Conservation (phyloP, 37 sponge, comb jelly and placozoan species). For the Halichondria panicea region DNA sequence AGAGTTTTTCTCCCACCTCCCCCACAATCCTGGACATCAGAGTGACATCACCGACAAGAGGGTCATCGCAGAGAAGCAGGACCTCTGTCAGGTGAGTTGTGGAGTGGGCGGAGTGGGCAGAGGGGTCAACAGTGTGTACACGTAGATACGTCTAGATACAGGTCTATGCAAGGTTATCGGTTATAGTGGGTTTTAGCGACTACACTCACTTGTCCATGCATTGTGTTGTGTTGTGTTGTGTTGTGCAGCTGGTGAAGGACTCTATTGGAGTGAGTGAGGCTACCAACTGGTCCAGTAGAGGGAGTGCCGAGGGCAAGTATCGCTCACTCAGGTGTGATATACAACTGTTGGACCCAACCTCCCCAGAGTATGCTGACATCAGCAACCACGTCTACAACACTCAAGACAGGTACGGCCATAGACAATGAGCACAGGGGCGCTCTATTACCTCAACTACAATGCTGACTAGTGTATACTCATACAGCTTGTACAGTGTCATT, state of each 20-base stretch:
- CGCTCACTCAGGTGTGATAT: slow-evolving; percentile 86
- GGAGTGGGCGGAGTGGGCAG: not conserved
- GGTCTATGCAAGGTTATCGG: too few relatives aligned
- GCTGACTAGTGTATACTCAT: not conserved
- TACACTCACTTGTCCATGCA: not conserved
- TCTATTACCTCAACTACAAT: not conserved
- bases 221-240: not conserved
- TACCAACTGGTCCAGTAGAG: slow-evolving; percentile 82
- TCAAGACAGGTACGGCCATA: slow-evolving; percentile 51
- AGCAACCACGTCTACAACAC: slow-evolving; percentile 54
- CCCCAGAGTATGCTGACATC: slow-evolving; percentile 61
- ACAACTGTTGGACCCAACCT: slow-evolving; percentile 41
- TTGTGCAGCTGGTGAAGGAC: slow-evolving; percentile 75
- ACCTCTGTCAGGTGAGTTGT: slow-evolving; percentile 80
- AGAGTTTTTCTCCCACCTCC: slow-evolving; percentile 80
- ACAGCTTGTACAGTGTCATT: not conserved
- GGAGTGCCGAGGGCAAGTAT: slow-evolving; percentile 69
- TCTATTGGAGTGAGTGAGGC: slow-evolving; percentile 86
- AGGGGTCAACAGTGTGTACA: not conserved
- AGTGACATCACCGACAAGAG: slow-evolving; percentile 47
- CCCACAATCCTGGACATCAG: slow-evolving; percentile 48
- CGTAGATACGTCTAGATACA: not conserved
- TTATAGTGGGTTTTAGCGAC: too few relatives aligned
- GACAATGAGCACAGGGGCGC: not conserved
- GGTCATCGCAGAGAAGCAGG: slow-evolving; percentile 75